phyloP scores from a whole-genome alignment of 2,113 vertebrate species.

The Vulpes ferrilata region DNA sequence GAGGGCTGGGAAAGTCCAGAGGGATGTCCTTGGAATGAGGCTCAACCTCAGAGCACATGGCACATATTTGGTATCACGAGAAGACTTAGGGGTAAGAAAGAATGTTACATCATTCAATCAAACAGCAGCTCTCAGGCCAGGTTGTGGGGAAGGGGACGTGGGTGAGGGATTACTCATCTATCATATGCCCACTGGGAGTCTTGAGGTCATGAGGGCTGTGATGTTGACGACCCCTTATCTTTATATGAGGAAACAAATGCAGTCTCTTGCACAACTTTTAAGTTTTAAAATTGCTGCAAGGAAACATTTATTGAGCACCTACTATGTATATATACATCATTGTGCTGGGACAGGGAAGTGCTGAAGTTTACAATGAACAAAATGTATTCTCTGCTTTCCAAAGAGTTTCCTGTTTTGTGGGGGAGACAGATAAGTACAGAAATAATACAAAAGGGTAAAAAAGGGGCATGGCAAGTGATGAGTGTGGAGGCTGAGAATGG shows the following conservation, averaged over 20 bases:
- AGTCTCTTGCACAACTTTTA: constrained; percentile 13
- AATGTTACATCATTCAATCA: not conserved
- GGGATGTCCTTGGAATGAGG: not conserved
- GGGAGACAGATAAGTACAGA: not conserved
- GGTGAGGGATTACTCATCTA: not conserved
- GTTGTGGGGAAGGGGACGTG: not conserved
- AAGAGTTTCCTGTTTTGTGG: constrained; percentile 11
- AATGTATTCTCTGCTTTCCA: constrained; percentile 14
- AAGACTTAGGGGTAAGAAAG: not conserved
- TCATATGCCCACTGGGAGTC: constrained; percentile 15
- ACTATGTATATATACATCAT: not conserved
- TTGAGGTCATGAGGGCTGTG: constrained; percentile 8
- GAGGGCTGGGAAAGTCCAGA: not conserved
- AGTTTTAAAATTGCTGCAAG: constrained; percentile 37
- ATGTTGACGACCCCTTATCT: constrained; percentile 19
- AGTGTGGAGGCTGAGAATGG: constrained; percentile 38
- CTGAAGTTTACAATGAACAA: constrained; percentile 12
- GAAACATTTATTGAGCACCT: constrained; percentile 33
- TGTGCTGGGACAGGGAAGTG: not conserved
- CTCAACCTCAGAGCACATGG: not conserved
- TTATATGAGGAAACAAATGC: constrained; percentile 32
- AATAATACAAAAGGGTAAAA: constrained; percentile 55
- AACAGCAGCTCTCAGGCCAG: constrained; percentile 51
- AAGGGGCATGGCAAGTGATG: not conserved
- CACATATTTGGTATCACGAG: not conserved